Base-by-base conservation (phyloP, 1,140 invertebrate genomes). In the Pararge aegeria region DNA sequence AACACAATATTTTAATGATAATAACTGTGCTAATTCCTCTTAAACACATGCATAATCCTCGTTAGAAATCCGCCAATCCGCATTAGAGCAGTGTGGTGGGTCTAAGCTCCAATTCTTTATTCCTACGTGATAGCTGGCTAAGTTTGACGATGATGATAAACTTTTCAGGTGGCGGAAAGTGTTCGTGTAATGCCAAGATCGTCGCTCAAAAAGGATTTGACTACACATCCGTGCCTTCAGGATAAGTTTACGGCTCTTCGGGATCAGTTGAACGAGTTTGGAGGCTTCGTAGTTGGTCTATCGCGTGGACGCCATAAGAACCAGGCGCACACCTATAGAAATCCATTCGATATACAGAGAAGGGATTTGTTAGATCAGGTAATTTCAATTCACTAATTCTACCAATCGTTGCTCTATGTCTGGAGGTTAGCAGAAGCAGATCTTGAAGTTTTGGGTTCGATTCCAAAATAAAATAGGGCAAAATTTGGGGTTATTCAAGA, bases 331-430 rank as follows among this genome's bases (percentile, higher is more conserved):
- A 95, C 94, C 53, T 99, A 97, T 82, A 94, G 97, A 72, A 99
- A 99, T 91, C 96, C 98, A 0, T 99, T 98, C 77, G 98, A 99
- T 90, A 98, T 99, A 81, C 95, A 96, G 13, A 91, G 98, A 46
- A 92, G 94, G 67, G 94, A 95, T 75, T 90, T 99, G 10, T 91
- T 99, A 24, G 97, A 98, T 91, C 97, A 98, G 91, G 91, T 92
- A 57, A 55, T 12, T 34, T 10, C 30, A 12, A 34, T n/a, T 1
- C 3, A 10, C 30, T n/a, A 4, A 12, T 40, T 16, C 13, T 15
- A 10, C 38, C 10, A 6, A 12, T 10, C 12, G 30, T 37, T 37
- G 30, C n/a, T n/a, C n/a, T n/a, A n/a, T n/a, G n/a, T n/a, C n/a
- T n/a, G n/a, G n/a, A n/a, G n/a, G n/a, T n/a, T n/a, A n/a, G n/a